A percentile compares a stretch with the other conserved stretches of the same genome.
These are phyloP conservation scores for Pavo muticus DNA, from an alignment of 2,113 vertebrate species.

Conservation along the genomic window DNA sequence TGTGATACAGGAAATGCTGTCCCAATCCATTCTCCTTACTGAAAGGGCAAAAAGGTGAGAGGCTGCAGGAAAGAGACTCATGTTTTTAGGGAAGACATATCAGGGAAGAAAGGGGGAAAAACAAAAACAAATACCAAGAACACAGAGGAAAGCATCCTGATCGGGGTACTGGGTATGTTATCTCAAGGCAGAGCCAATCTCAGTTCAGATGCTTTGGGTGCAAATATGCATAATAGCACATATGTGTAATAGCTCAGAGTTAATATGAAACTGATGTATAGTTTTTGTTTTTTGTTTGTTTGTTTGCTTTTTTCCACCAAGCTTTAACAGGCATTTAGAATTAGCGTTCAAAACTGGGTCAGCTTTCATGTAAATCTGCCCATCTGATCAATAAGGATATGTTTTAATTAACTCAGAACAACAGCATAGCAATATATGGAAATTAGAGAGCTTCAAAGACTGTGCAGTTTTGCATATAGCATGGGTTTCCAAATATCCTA, in stretches of 20 bases:
- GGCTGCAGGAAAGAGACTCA: neutral
- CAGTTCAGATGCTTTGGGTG: neutral
- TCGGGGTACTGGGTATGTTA: neutral
- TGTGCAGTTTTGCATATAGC: neutral
- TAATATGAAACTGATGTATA: neutral
- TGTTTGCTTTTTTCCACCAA: neutral
- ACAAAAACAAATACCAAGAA: neutral
- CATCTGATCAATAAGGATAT: neutral
- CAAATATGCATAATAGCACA: too few relatives aligned
- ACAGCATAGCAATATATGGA: neutral
- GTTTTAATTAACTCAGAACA: neutral
- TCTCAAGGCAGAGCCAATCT: neutral
- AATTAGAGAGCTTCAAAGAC: neutral
- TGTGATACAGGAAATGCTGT: neutral
- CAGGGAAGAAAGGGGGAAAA: neutral
- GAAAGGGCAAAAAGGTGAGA: neutral
- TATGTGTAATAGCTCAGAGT: fast-evolving
- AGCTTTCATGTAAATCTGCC: neutral
- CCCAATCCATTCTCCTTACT: neutral
- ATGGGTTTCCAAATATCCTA: neutral
- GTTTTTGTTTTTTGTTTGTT: neutral
- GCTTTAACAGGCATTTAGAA: neutral
- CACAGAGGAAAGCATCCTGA: neutral
- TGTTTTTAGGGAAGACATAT: neutral
- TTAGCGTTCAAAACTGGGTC: neutral